Evolutionary conservation across 2,888 invertebrate species (phyloP).

Genomic region (Elmis aenea): DNA sequence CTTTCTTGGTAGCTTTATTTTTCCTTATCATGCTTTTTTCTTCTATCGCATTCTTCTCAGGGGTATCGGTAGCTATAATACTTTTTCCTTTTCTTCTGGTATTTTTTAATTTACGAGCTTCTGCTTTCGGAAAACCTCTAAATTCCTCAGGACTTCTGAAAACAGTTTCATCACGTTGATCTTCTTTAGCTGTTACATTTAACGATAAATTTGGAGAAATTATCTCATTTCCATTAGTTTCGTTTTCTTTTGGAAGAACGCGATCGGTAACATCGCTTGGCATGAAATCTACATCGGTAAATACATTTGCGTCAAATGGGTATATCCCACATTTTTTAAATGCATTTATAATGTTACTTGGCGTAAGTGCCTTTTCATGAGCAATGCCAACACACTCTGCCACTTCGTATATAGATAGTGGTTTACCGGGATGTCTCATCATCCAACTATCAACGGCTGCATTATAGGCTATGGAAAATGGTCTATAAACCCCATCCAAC

Average conservation of each 20-base stretch:
- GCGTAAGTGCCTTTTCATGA: slow-evolving; percentile 18
- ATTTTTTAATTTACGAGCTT: slow-evolving; percentile 7
- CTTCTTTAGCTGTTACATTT: neutral
- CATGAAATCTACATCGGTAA: slow-evolving; percentile 22
- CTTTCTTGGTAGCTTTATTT: neutral
- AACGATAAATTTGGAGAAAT: neutral
- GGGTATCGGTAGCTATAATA: slow-evolving; percentile 2
- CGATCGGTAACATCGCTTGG: slow-evolving; percentile 18
- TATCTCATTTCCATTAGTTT: neutral
- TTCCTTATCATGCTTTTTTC: slow-evolving; percentile 2
- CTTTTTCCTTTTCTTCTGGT: slow-evolving; percentile 6
- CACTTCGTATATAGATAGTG: slow-evolving; percentile 40
- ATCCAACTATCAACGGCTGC: slow-evolving; percentile 36
- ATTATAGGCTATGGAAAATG: slow-evolving; percentile 36
- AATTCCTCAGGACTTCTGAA: slow-evolving; percentile 5
- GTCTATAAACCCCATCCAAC: slow-evolving; percentile 31
- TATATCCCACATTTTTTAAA: slow-evolving; percentile 21
- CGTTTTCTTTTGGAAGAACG: slow-evolving; percentile 7
- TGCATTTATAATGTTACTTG: slow-evolving; percentile 17
- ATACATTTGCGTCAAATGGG: slow-evolving; percentile 22
- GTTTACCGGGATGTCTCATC: slow-evolving; percentile 39
- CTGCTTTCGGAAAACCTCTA: slow-evolving; percentile 9
- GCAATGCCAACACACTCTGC: slow-evolving; percentile 24
- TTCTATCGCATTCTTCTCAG: slow-evolving; percentile 3
- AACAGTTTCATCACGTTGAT: neutral